phyloP scores from a whole-genome alignment of 64 coral and sea anemone species.

The Orbicella faveolata region DNA sequence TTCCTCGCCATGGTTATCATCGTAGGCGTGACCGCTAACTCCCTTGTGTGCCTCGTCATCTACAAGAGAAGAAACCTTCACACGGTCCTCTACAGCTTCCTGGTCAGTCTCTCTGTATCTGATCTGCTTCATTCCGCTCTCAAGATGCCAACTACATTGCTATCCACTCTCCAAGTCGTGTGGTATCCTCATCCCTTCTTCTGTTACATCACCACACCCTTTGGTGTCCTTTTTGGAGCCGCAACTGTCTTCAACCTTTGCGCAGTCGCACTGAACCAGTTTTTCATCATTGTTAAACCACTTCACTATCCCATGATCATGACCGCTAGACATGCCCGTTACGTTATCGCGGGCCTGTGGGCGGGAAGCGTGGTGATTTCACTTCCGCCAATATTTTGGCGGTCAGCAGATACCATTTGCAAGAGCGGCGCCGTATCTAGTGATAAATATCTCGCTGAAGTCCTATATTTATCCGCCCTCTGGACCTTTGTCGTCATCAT shows the following conservation, averaged over 20 bases:
- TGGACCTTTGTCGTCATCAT: constrained; percentile 94
- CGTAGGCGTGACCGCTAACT: constrained; percentile 64
- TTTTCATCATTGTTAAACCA: constrained; percentile 86
- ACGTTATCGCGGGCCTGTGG: constrained; percentile 74
- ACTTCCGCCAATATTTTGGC: constrained; percentile 72
- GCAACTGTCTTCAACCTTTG: constrained; percentile 93
- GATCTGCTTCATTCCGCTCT: constrained; percentile 79
- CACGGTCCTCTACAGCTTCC: constrained; percentile 79
- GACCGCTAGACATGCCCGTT: constrained; percentile 70
- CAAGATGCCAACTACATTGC: constrained; percentile 86
- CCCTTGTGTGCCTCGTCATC: constrained; percentile 76
- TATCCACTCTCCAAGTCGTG: constrained; percentile 57
- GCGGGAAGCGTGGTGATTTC: constrained; percentile 77
- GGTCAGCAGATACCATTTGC: constrained; percentile 79
- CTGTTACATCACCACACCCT: constrained; percentile 90
- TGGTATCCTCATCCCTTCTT: constrained; percentile 84
- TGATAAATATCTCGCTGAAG: constrained; percentile 68
- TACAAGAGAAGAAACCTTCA: constrained; percentile 66
- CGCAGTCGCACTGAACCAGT: constrained; percentile 89
- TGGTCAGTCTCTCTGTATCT: constrained; percentile 82
- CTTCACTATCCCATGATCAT: constrained; percentile 80
- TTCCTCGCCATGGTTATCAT: constrained; percentile 65
- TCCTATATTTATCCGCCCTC: constrained; percentile 70
- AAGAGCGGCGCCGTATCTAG: constrained; percentile 81
- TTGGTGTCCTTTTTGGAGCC: constrained; percentile 86